These are phyloP conservation scores for Formica selysi DNA, from an alignment of 1,140 invertebrate genomes.

Conservation along the genomic window DNA sequence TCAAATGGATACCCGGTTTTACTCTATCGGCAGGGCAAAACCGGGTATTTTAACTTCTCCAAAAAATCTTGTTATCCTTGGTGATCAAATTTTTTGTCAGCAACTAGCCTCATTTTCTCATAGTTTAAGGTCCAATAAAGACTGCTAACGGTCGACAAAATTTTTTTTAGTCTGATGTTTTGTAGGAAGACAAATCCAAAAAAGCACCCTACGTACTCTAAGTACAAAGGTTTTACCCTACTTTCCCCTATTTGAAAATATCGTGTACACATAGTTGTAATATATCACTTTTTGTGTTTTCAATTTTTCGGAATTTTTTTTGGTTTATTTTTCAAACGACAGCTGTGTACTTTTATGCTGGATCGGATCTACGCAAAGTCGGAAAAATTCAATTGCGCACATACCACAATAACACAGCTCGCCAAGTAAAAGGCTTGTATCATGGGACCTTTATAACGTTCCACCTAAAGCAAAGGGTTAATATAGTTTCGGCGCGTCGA, in stretches of 20 bases:
- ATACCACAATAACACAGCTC: conserved; percentile 14
- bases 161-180: too few relatives aligned
- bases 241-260: not conserved
- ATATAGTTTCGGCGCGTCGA: conserved; percentile 42
- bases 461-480: conserved; percentile 32
- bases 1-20: too few relatives aligned
- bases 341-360: not conserved
- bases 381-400: conserved; percentile 33
- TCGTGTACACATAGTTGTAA: not conserved
- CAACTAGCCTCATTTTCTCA: too few relatives aligned
- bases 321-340: not conserved
- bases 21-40: too few relatives aligned
- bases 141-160: too few relatives aligned
- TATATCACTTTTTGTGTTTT: not conserved
- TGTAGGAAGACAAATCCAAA: too few relatives aligned
- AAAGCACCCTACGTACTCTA: too few relatives aligned
- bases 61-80: too few relatives aligned
- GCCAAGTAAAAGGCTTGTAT: conserved; percentile 29
- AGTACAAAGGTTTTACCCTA: too few relatives aligned
- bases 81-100: too few relatives aligned
- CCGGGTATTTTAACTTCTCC: too few relatives aligned
- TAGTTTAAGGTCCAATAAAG: too few relatives aligned
- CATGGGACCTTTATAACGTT: not conserved
- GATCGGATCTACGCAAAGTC: not conserved
- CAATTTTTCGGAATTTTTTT: not conserved